phyloP scores from a whole-genome alignment of 2,113 vertebrate species.

The Apus apus region DNA sequence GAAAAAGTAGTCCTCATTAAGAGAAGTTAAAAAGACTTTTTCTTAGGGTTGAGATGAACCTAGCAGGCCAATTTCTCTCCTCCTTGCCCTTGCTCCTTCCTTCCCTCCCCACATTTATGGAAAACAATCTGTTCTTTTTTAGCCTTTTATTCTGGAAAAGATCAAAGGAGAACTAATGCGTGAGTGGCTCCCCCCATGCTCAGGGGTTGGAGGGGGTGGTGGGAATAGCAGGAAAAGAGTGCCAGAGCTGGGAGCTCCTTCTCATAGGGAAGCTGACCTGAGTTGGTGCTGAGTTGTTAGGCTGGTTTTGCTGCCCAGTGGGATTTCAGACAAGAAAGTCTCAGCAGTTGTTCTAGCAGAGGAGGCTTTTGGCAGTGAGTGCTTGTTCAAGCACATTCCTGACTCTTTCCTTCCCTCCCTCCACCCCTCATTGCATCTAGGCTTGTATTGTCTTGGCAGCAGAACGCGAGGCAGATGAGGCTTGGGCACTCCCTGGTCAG shows the following conservation, averaged over 20 bases:
- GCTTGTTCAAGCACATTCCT: neutral
- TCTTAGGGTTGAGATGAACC: conserved; percentile 58
- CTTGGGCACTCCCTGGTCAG: neutral
- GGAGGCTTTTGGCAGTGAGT: neutral
- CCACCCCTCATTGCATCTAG: rapidly evolving
- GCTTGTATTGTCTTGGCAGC: neutral
- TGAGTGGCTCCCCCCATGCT: neutral
- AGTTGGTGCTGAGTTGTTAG: neutral
- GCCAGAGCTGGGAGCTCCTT: neutral
- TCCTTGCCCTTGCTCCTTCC: neutral
- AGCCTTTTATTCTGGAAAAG: conserved; percentile 55
- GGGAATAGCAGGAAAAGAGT: rapidly evolving
- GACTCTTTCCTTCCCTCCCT: neutral
- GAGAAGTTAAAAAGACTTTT: conserved; percentile 75
- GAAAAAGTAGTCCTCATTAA: conserved; percentile 77
- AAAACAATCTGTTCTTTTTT: conserved; percentile 66
- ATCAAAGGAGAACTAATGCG: conserved; percentile 37
- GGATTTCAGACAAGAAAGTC: neutral
- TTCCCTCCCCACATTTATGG: neutral
- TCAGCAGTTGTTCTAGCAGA: neutral
- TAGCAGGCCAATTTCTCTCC: conserved; percentile 54
- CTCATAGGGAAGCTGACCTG: neutral
- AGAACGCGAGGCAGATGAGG: rapidly evolving
- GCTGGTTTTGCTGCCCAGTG: neutral
- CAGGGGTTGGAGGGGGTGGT: neutral